These are phyloP conservation scores for Halcyon malimbica DNA, from an alignment of 2,113 vertebrate genomes.

Conservation along the genomic window DNA sequence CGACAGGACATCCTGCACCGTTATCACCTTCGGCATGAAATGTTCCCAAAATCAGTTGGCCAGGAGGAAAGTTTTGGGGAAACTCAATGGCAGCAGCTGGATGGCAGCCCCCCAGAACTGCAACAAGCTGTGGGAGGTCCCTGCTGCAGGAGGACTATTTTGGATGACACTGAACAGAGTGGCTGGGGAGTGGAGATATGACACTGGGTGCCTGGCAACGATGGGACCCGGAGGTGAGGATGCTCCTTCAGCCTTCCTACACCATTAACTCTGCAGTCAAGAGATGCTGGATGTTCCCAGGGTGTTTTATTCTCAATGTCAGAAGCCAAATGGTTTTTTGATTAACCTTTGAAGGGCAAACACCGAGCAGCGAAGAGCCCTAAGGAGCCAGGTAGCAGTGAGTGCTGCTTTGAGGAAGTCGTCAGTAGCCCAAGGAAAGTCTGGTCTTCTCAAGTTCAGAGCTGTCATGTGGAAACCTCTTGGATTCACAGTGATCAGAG, in stretches of 20 bases:
- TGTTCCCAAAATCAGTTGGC: background rate
- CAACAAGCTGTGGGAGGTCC: background rate
- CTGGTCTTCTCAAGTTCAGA: background rate
- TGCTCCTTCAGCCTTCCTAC: background rate
- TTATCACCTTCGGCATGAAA: background rate
- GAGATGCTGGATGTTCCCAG: background rate
- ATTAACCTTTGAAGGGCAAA: background rate
- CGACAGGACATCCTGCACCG: rapidly evolving
- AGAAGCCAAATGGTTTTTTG: background rate
- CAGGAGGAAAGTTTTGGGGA: background rate
- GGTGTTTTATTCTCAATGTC: background rate
- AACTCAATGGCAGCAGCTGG: background rate
- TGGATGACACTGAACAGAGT: background rate
- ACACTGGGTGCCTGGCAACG: background rate
- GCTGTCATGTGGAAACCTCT: background rate
- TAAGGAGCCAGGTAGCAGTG: background rate
- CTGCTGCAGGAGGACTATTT: background rate
- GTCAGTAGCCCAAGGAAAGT: background rate
- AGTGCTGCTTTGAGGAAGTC: background rate
- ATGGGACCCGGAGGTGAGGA: background rate
- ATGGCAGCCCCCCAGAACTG: background rate
- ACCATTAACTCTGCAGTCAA: background rate
- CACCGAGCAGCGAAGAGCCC: background rate
- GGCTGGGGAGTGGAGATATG: background rate
- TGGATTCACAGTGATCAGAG: background rate